Conservation (phyloP, 2,888 invertebrate genomes). For the Dolichopus griseipennis region DNA sequence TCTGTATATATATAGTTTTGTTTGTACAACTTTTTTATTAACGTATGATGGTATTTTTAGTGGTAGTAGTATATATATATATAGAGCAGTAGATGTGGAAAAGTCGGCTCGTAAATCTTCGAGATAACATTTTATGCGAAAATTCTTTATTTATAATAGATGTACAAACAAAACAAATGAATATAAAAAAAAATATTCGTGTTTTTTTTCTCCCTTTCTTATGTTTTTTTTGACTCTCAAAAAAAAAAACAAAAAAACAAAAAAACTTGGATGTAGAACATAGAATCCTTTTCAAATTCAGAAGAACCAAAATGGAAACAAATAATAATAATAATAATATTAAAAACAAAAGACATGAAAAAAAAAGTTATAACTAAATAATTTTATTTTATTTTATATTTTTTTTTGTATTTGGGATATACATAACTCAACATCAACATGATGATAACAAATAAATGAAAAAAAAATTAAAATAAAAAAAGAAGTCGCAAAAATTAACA, state of each 20-base stretch:
- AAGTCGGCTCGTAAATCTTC: slow-evolving; percentile 6
- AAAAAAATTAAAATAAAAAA: too few relatives aligned
- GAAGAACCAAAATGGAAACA: not conserved
- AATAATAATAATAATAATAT: not conserved
- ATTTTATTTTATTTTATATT: not conserved
- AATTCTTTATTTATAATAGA: slow-evolving; percentile 3
- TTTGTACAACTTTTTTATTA: too few relatives aligned
- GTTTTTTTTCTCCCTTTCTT: not conserved
- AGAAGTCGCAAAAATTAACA: not conserved
- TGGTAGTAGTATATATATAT: too few relatives aligned
- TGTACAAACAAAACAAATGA: slow-evolving; percentile 4
- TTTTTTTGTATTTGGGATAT: not conserved
- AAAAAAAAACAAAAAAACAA: too few relatives aligned
- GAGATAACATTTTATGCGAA: slow-evolving; percentile 2
- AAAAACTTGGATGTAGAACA: not conserved
- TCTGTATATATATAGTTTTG: too few relatives aligned
- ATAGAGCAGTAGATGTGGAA: not conserved
- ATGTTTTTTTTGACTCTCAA: too few relatives aligned
- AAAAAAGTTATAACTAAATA: not conserved
- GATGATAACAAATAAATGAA: too few relatives aligned
- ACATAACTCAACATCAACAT: not conserved
- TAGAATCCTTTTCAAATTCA: not conserved
- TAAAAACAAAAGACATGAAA: not conserved
- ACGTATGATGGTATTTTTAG: too few relatives aligned
- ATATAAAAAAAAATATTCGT: not conserved